Conservation (phyloP, 37 sponge, comb jelly and placozoan species). For the Crambe crambe region DNA sequence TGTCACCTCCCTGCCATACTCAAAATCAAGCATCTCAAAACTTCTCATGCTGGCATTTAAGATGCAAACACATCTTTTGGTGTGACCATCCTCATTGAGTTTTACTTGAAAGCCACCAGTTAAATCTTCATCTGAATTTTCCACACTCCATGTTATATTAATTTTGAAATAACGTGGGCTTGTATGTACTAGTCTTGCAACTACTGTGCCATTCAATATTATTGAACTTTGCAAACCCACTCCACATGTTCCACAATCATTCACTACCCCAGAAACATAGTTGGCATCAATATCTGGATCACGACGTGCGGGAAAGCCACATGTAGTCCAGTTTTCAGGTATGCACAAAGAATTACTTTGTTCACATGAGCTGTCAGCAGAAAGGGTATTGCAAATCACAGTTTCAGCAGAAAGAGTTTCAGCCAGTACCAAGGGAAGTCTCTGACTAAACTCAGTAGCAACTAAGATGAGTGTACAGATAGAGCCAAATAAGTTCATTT, state of each 20-base stretch:
- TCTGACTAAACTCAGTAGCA: neutral
- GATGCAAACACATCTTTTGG: neutral
- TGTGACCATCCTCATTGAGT: neutral
- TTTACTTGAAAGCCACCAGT: constrained; percentile 5
- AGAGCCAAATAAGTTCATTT: neutral
- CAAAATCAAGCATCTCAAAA: no score
- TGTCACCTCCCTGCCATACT: no score
- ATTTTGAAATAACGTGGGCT: neutral
- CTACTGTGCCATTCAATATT: no score
- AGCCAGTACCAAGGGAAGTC: no score
- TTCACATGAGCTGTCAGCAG: neutral
- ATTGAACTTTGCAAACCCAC: no score
- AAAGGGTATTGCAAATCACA: neutral
- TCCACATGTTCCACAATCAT: no score
- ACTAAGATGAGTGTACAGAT: neutral
- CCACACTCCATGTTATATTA: neutral
- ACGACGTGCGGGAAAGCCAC: no score
- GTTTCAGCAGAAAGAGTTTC: neutral
- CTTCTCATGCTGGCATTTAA: neutral
- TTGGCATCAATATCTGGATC: no score
- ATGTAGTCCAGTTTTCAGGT: no score
- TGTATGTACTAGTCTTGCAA: no score
- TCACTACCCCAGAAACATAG: no score
- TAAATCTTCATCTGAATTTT: neutral
- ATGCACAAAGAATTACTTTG: no score